Conservation (phyloP, 2,888 invertebrate species). For the Ellobium chinense region DNA sequence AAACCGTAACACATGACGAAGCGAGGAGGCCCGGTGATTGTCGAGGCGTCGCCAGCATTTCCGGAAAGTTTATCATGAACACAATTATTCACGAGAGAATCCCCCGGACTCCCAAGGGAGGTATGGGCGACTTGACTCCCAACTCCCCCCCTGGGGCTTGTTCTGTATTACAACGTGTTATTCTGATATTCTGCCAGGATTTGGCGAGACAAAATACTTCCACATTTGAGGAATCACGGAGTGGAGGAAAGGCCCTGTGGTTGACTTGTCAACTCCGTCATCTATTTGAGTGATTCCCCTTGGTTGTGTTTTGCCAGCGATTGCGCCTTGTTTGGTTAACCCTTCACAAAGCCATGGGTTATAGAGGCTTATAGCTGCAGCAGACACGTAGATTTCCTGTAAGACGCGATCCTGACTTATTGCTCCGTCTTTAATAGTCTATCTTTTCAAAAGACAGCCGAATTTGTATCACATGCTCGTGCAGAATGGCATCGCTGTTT, state of each 20-base stretch:
- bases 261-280: constrained; percentile 22
- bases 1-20: constrained; percentile 15
- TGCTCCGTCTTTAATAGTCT: not conserved
- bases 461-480: not conserved
- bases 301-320: constrained; percentile 17
- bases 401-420: not conserved
- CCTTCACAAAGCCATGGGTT: not conserved
- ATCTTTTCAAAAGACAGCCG: not conserved
- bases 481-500: not conserved
- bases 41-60: constrained; percentile 26
- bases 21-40: not conserved
- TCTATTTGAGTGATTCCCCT: constrained; percentile 30
- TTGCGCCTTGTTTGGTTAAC: constrained; percentile 31
- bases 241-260: constrained; percentile 13
- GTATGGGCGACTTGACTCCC: not conserved
- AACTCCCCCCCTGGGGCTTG: not conserved
- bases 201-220: not conserved
- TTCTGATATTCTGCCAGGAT: constrained; percentile 13
- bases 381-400: constrained; percentile 13
- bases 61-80: constrained; percentile 33
- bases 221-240: constrained; percentile 15
- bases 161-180: not conserved
- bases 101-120: not conserved
- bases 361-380: not conserved
- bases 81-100: not conserved